phyloP scores from a whole-genome alignment of 2,888 invertebrate genomes.

The Callyntrura guangdongensis region DNA sequence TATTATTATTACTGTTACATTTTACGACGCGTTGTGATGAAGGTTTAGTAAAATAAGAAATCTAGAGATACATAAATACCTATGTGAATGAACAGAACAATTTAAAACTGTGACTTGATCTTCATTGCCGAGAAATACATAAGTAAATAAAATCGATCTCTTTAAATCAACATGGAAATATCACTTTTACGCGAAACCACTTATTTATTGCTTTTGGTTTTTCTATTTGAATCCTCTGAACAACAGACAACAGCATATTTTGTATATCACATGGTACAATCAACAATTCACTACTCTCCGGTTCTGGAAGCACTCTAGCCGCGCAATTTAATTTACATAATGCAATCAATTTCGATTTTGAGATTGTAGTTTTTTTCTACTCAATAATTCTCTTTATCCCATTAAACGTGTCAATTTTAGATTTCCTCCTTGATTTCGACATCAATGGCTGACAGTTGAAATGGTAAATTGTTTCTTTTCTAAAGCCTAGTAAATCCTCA shows the following conservation, averaged over 20 bases:
- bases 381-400: not conserved
- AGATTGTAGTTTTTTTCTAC: not conserved
- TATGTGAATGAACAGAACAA: not conserved
- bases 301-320: no score
- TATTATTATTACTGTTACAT: no score
- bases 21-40: conserved; percentile 40
- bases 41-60: not conserved
- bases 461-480: not conserved
- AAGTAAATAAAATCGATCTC: conserved; percentile 45
- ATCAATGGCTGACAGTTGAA: not conserved
- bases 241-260: no score
- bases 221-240: not conserved
- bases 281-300: not conserved
- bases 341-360: not conserved
- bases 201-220: not conserved
- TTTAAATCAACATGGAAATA: conserved; percentile 9
- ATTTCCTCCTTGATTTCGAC: not conserved
- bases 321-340: not conserved
- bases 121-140: conserved; percentile 37
- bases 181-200: not conserved
- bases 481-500: not conserved
- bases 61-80: not conserved
- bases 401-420: not conserved
- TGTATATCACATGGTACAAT: not conserved
- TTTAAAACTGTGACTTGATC: conserved; percentile 35